phyloP scores from a whole-genome alignment of 2,888 invertebrate genomes.

The Operophtera brumata region DNA sequence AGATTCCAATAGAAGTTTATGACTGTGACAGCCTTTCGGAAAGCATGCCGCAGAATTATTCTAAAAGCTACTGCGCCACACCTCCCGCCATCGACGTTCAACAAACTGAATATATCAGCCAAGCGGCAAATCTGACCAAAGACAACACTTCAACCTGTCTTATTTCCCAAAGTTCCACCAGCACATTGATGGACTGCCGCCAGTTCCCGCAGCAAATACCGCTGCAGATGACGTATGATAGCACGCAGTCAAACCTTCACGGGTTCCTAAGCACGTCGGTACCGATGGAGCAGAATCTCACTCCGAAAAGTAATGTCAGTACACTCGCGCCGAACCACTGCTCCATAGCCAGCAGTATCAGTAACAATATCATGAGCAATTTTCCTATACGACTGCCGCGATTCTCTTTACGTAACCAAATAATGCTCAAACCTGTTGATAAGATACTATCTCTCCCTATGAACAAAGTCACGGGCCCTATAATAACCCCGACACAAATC shows the following conservation, averaged over 20 bases:
- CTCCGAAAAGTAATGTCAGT: conserved; percentile 57
- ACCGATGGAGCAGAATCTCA: conserved; percentile 58
- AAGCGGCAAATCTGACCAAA: conserved; percentile 65
- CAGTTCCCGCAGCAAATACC: conserved; percentile 57
- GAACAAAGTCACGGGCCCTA: conserved; percentile 66
- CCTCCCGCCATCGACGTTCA: conserved; percentile 44
- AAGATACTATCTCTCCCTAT: conserved; percentile 61
- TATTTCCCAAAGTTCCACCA: conserved; percentile 63
- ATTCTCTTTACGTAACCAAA: conserved; percentile 60
- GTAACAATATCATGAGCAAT: conserved; percentile 68
- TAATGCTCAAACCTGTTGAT: conserved; percentile 65
- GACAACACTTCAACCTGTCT: conserved; percentile 69
- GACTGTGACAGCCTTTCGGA: conserved; percentile 72
- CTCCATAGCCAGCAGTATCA: conserved; percentile 51
- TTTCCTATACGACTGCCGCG: conserved; percentile 68
- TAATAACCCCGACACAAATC: conserved; percentile 70
- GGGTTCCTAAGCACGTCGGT: conserved; percentile 60
- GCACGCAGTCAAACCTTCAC: conserved; percentile 56
- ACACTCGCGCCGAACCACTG: conserved; percentile 59
- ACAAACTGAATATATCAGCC: conserved; percentile 48
- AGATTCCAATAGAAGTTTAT: conserved; percentile 68
- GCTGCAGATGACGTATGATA: conserved; percentile 54
- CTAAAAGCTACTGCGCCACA: conserved; percentile 56
- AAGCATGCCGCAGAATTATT: conserved; percentile 57
- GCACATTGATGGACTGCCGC: conserved; percentile 59